Conservation (phyloP, 2,797 vertebrate genomes). For the Amblyraja radiata region DNA sequence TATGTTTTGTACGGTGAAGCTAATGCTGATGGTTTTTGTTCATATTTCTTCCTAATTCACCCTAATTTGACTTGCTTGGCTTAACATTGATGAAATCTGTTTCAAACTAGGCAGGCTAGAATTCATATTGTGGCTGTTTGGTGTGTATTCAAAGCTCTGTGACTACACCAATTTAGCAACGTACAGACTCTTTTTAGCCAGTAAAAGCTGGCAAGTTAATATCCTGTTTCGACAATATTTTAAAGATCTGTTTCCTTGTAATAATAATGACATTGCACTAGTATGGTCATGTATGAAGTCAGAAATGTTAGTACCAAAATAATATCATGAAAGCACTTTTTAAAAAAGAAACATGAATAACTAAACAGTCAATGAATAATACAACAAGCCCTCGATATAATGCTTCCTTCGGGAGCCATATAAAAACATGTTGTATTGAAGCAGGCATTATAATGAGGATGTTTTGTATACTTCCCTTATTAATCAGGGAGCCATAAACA, state of each 20-base stretch:
- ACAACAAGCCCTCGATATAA: conserved; percentile 26
- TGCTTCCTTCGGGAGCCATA: conserved; percentile 26
- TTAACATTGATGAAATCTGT: not conserved
- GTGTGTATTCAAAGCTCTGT: not conserved
- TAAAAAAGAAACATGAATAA: conserved; percentile 21
- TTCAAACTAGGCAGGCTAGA: not conserved
- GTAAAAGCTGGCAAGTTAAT: not conserved
- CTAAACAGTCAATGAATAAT: conserved; percentile 35
- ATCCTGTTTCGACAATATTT: not conserved
- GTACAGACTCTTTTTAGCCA: not conserved
- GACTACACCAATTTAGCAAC: not conserved
- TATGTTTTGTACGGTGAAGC: not conserved
- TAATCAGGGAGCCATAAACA: conserved; percentile 37
- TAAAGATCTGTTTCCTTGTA: not conserved
- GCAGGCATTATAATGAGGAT: conserved; percentile 36
- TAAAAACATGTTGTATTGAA: conserved; percentile 37
- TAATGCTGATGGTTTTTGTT: not conserved
- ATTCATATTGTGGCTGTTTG: not conserved
- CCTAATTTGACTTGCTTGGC: not conserved
- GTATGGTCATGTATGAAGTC: conserved; percentile 4
- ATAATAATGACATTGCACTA: conserved; percentile 5
- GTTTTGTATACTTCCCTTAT: conserved; percentile 34
- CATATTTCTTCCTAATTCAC: not conserved
- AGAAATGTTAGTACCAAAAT: not conserved
- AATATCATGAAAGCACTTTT: conserved; percentile 24